phyloP scores from a whole-genome alignment of 2,113 vertebrate species.

The Ophthalmotilapia sp. region DNA sequence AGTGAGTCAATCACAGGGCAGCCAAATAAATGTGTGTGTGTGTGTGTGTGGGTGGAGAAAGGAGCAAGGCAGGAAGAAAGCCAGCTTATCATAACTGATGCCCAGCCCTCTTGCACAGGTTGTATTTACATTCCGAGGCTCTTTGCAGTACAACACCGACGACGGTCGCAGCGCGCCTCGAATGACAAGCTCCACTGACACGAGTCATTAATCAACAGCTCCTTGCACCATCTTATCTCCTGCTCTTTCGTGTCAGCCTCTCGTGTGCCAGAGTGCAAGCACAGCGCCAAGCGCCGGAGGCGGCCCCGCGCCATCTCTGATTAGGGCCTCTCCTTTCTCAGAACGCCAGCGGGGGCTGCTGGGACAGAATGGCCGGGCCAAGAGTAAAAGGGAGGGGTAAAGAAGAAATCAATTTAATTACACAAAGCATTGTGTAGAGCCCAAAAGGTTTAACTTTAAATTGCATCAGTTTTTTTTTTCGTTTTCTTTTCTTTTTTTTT shows the following conservation, averaged over 20 bases:
- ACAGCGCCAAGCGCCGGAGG: background rate
- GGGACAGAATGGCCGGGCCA: background rate
- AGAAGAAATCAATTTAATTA: conserved; percentile 39
- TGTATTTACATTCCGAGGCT: background rate
- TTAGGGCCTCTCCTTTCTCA: background rate
- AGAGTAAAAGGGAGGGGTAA: background rate
- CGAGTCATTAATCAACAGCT: conserved; percentile 15
- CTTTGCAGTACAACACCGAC: background rate
- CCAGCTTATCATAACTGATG: background rate
- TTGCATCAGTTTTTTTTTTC: background rate
- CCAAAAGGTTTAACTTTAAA: conserved; percentile 40
- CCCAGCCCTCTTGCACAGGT: background rate
- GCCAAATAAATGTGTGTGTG: background rate
- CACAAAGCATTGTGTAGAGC: conserved; percentile 13
- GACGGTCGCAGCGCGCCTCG: background rate
- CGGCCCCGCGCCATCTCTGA: background rate
- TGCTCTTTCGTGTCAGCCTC: background rate
- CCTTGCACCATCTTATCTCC: background rate
- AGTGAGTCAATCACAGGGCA: too few species aligned
- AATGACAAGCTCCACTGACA: background rate
- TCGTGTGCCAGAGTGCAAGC: background rate
- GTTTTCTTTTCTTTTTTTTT: background rate
- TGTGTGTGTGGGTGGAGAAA: background rate
- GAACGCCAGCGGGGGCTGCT: background rate
- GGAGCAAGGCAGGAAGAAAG: background rate